Conservation (phyloP, 64 coral and sea anemone species). For the Montipora sp. region DNA sequence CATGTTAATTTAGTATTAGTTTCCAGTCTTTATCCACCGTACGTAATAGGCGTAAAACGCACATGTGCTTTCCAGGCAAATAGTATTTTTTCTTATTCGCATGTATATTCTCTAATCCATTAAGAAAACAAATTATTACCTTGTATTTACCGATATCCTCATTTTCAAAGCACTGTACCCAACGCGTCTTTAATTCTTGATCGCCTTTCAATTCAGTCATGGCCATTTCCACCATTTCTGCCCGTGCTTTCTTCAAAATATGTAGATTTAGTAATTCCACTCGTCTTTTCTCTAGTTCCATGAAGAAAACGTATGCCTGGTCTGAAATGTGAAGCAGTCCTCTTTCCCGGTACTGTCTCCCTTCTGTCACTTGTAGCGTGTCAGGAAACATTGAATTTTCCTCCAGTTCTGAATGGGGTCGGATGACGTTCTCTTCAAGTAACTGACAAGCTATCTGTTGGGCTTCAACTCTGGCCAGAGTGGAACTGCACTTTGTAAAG, state of each 20-base stretch:
- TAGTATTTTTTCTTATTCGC: too few species aligned
- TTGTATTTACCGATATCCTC: neutral
- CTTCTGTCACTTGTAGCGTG: conserved; percentile 45
- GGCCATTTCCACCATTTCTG: conserved; percentile 27
- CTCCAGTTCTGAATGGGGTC: neutral
- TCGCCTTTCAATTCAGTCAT: neutral
- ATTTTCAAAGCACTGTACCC: conserved; percentile 8
- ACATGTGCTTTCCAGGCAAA: too few species aligned
- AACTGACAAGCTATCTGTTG: conserved; percentile 23
- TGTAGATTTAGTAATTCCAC: conserved; percentile 14
- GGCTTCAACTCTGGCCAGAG: neutral
- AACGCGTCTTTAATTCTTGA: conserved; percentile 10
- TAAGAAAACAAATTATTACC: neutral
- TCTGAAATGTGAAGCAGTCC: conserved; percentile 51
- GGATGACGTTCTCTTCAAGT: conserved; percentile 18
- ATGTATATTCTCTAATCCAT: too few species aligned
- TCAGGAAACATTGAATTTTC: conserved; percentile 23
- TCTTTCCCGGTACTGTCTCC: conserved; percentile 24
- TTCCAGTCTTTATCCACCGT: conserved; percentile 6
- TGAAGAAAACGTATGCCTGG: conserved; percentile 19
- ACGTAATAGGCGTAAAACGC: too few species aligned
- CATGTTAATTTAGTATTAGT: conserved; percentile 9
- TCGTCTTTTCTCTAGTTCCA: conserved; percentile 11
- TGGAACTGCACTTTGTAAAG: conserved; percentile 4
- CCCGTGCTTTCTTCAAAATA: conserved; percentile 7